Percentiles rank a stretch among this genome's conserved stretches.
phyloP scores from a whole-genome alignment of 2,888 invertebrate species.

The Ochropacha duplaris region DNA sequence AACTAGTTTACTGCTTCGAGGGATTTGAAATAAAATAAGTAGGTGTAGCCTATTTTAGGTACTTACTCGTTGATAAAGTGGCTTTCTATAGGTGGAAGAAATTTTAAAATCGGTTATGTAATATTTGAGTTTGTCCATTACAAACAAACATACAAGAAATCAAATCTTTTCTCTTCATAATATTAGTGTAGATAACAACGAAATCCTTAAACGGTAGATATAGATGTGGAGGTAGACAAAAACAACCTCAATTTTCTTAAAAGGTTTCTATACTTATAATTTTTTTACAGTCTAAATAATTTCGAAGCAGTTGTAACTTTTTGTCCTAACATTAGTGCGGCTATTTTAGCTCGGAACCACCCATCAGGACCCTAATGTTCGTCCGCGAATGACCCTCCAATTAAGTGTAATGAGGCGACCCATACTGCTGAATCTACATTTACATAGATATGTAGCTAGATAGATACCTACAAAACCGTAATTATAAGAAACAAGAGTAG shows the following conservation, averaged over 20 bases:
- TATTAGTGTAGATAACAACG: too few species aligned
- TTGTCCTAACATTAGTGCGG: conserved; percentile 58
- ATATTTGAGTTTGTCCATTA: too few species aligned
- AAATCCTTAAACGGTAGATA: neutral
- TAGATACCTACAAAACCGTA: neutral
- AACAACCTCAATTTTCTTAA: neutral
- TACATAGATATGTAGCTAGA: conserved; percentile 34
- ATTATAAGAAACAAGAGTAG: neutral
- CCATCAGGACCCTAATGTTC: conserved; percentile 63
- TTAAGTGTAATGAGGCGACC: conserved; percentile 79
- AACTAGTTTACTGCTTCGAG: too few species aligned
- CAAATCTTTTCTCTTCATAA: too few species aligned
- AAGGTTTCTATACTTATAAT: conserved; percentile 19
- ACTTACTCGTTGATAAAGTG: too few species aligned
- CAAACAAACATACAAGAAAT: too few species aligned
- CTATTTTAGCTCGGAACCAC: conserved; percentile 62
- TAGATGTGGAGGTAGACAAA: neutral
- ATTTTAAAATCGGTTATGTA: too few species aligned
- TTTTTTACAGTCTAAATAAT: conserved; percentile 41
- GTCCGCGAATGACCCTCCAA: conserved; percentile 79
- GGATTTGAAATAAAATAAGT: too few species aligned
- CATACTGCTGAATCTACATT: conserved; percentile 54
- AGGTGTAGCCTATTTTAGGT: too few species aligned
- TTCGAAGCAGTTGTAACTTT: conserved; percentile 54
- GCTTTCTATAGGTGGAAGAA: too few species aligned